phyloP scores from a whole-genome alignment of 2,888 invertebrate genomes.

The Heteromurus nitidus region DNA sequence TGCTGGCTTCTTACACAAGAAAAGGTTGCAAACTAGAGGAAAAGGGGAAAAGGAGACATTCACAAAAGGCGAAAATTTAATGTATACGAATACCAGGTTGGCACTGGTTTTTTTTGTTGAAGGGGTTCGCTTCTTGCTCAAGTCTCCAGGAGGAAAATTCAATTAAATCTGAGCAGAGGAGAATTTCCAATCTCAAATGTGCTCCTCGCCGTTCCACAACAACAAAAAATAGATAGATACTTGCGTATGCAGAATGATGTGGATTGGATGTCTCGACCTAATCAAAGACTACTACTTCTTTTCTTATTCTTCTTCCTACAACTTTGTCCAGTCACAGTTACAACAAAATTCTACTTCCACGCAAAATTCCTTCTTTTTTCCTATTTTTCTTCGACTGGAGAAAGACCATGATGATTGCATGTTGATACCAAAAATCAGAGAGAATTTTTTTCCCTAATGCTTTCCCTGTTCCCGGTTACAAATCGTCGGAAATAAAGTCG shows the following conservation, averaged over 20 bases:
- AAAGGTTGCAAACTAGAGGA: no score
- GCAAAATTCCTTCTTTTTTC: not conserved
- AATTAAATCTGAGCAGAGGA: constrained; percentile 27
- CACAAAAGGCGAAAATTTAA: not conserved
- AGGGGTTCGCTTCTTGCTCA: not conserved
- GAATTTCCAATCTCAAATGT: constrained; percentile 13
- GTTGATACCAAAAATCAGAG: no score
- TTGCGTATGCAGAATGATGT: not conserved
- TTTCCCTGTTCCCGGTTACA: not conserved
- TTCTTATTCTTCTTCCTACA: constrained; percentile 6
- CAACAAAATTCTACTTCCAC: no score
- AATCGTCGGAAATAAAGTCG: not conserved
- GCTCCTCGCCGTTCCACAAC: not conserved
- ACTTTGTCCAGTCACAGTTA: no score
- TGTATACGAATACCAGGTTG: not conserved
- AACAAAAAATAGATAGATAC: not conserved
- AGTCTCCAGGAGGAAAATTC: constrained; percentile 29
- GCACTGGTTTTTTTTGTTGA: not conserved
- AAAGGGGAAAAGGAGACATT: not conserved
- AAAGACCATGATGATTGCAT: not conserved
- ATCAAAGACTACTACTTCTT: constrained; percentile 25
- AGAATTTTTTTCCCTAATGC: not conserved
- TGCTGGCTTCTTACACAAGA: not conserved
- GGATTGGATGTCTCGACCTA: not conserved
- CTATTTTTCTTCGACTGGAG: not conserved